Conservation (phyloP, 2,888 invertebrate species). For the Coleophora deauratella region DNA sequence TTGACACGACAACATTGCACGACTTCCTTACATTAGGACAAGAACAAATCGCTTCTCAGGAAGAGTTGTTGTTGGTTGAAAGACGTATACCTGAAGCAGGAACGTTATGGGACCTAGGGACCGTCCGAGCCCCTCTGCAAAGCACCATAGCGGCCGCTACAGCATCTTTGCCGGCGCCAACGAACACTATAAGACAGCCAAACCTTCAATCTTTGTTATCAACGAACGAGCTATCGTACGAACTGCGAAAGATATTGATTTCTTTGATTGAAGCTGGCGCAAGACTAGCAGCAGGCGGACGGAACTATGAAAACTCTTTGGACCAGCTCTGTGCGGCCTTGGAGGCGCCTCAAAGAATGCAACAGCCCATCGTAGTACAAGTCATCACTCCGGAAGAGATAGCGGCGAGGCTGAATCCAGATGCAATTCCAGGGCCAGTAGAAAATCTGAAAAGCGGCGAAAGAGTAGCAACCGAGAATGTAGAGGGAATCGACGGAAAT, state of each 20-base stretch:
- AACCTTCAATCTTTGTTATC: constrained; percentile 58
- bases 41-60: constrained; percentile 49
- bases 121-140: constrained; percentile 53
- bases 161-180: constrained; percentile 46
- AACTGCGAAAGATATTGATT: constrained; percentile 56
- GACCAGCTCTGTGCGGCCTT: constrained; percentile 52
- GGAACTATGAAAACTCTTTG: constrained; percentile 52
- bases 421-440: constrained; percentile 18
- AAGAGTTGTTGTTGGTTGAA: constrained; percentile 54
- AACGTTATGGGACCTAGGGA: constrained; percentile 55
- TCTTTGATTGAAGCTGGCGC: constrained; percentile 64
- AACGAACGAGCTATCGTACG: constrained; percentile 57
- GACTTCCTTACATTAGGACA: constrained; percentile 55
- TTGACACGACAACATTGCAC: constrained; percentile 49
- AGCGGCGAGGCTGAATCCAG: constrained; percentile 34
- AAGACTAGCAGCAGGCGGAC: constrained; percentile 51
- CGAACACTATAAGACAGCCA: constrained; percentile 43
- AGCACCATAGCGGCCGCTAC: constrained; percentile 59
- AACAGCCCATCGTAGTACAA: constrained; percentile 37
- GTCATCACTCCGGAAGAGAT: constrained; percentile 60
- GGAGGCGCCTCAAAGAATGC: constrained; percentile 40
- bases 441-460: neutral
- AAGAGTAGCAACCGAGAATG: no score
- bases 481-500: constrained; percentile 15
- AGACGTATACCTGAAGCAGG: constrained; percentile 52